Evolutionary conservation across 2,113 vertebrate species (phyloP).

Genomic region (Dascyllus trimaculatus): DNA sequence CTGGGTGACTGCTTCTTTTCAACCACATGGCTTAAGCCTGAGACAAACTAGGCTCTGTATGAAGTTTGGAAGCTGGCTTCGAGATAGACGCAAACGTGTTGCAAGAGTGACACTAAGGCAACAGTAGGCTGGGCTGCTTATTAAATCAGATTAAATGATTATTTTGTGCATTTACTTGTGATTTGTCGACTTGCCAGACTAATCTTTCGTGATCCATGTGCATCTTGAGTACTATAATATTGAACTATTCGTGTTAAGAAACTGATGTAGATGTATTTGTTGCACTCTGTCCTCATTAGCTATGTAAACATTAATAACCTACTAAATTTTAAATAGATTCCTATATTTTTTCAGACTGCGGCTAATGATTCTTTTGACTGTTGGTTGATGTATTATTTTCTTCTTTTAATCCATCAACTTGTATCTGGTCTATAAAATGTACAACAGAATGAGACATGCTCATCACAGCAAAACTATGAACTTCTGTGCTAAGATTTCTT

Average conservation of each 20-base stretch:
- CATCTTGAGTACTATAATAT: background rate
- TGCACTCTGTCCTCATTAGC: background rate
- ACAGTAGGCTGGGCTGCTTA: background rate
- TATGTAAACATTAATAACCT: background rate
- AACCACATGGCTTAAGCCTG: slow-evolving; percentile 18
- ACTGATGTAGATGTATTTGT: background rate
- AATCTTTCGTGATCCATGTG: background rate
- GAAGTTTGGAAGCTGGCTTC: background rate
- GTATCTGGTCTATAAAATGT: slow-evolving; percentile 2
- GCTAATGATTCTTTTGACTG: slow-evolving; percentile 7
- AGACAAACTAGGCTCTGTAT: background rate
- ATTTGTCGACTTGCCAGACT: background rate
- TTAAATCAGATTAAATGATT: background rate
- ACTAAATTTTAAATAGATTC: background rate
- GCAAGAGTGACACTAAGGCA: background rate
- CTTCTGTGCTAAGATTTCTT: background rate
- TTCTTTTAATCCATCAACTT: slow-evolving; percentile 6
- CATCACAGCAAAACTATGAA: rapidly evolving
- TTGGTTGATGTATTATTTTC: background rate
- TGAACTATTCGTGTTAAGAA: background rate
- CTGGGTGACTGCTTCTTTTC: slow-evolving; percentile 47
- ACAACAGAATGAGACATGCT: background rate
- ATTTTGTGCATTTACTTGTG: slow-evolving; percentile 1
- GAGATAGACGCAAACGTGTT: background rate
- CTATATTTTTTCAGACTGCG: background rate